phyloP scores from a whole-genome alignment of 2,797 vertebrate genomes.

The Nyctibius grandis region DNA sequence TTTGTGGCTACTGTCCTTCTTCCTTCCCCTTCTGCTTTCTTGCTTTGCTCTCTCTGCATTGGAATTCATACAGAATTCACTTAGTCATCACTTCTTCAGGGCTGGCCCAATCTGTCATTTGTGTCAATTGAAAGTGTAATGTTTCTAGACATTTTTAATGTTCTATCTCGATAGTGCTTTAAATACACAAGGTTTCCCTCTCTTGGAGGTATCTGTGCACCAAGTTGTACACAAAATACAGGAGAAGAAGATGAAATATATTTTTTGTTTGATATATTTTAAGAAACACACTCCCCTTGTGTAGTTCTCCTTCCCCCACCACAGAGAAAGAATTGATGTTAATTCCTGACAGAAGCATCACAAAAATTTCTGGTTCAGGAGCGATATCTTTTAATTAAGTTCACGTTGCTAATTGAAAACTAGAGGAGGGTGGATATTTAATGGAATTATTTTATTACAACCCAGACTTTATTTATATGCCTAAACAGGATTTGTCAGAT shows the following conservation, averaged over 20 bases:
- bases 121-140: neutral
- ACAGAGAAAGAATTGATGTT: neutral
- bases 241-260: neutral
- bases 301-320: neutral
- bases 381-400: slow-evolving; percentile 37
- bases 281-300: neutral
- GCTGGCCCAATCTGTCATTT: neutral
- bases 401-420: slow-evolving; percentile 39
- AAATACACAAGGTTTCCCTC: neutral
- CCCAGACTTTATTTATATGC: slow-evolving; percentile 35
- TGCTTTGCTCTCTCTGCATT: neutral
- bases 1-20: neutral
- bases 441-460: slow-evolving; percentile 23
- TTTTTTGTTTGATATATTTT: neutral
- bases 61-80: neutral
- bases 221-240: neutral
- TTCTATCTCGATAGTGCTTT: neutral
- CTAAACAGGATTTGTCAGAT: slow-evolving; percentile 41
- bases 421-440: slow-evolving; percentile 4
- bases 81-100: neutral
- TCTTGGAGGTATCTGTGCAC: neutral
- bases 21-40: neutral
- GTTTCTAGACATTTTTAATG: neutral
- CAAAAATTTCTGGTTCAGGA: neutral
- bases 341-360: neutral